Base-by-base conservation (phyloP, 2,113 vertebrate genomes). In the Podocnemis expansa region DNA sequence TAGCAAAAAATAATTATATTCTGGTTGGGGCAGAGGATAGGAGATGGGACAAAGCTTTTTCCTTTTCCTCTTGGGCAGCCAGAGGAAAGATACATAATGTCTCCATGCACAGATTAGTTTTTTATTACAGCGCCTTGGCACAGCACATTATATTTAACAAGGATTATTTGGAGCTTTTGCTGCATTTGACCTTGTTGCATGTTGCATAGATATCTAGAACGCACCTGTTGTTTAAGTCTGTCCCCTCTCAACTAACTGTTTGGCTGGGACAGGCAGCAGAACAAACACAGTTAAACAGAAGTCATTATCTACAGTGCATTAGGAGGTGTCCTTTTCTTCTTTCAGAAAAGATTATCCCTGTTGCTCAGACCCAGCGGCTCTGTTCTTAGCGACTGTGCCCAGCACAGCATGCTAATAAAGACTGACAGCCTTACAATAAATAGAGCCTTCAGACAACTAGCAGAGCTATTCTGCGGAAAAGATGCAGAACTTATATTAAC, bases 161-260 rank as follows among this genome's bases (percentile, higher is more conserved):
- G 91, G 84, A 93, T 90, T 85, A 89, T 93, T 90, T 88, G 51
- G 67, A 84, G 25, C 3, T 88, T 60, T 95, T 85, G 76, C 1
- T 22, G 10, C 27, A 56, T 45, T 95, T 88, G 75, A 86, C 85
- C 76, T 96, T 89, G n/a, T 93, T 96, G 58, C 25, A 85, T 21
- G 7, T 56, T 82, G 93, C 27, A 85, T 31, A 93, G 55, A 78
- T 89, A 89, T 47, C 45, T 89, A 88, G 58, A 94, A 82, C 19
- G 1, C 89, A 93, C 34, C 80, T 97, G 84, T 83, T 90, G 93
- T 94, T 97, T 94, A 84, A 79, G 27, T 82, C 43, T 89, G 22
- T 84, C 82, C 56, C 41, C 70, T 67, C 80, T 91, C 63, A 87
- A 75, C 1, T 91, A 83, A 94, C 80, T 84, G 31, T 67, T 96